A percentile compares a stretch with the other conserved stretches of the same genome.
These are phyloP conservation scores for Hoplodrina ambigua DNA, from an alignment of 2,888 invertebrate genomes.

Conservation along the genomic window DNA sequence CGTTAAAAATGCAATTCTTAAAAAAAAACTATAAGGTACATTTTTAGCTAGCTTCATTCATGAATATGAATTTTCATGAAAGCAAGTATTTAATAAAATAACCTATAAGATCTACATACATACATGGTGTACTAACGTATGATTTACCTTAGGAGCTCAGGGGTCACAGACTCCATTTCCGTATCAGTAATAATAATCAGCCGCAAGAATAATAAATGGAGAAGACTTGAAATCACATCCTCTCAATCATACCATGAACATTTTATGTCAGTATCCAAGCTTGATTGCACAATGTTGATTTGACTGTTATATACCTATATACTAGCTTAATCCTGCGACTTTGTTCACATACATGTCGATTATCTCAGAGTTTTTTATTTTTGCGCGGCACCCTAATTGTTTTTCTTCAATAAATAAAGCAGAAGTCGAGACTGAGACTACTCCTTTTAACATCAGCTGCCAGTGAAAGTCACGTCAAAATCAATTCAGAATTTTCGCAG, in stretches of 20 bases:
- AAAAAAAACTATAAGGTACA: no score
- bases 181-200: conserved; percentile 19
- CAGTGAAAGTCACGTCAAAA: no score
- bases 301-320: neutral
- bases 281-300: conserved; percentile 15
- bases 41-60: no score
- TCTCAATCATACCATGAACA: conserved; percentile 21
- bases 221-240: conserved; percentile 18
- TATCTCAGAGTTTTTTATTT: no score
- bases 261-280: conserved; percentile 26
- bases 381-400: no score
- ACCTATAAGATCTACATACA: neutral
- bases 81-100: no score
- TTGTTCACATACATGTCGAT: no score
- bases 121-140: conserved; percentile 14
- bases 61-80: neutral
- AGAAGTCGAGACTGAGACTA: no score
- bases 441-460: no score
- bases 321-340: no score
- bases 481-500: no score
- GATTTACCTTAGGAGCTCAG: conserved; percentile 7
- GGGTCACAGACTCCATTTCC: conserved; percentile 35
- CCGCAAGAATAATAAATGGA: conserved; percentile 19
- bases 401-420: no score
- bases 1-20: neutral